These are phyloP conservation scores for Corythoichthys haematopterus DNA, from an alignment of 2,113 vertebrate genomes.

Conservation along the genomic window DNA sequence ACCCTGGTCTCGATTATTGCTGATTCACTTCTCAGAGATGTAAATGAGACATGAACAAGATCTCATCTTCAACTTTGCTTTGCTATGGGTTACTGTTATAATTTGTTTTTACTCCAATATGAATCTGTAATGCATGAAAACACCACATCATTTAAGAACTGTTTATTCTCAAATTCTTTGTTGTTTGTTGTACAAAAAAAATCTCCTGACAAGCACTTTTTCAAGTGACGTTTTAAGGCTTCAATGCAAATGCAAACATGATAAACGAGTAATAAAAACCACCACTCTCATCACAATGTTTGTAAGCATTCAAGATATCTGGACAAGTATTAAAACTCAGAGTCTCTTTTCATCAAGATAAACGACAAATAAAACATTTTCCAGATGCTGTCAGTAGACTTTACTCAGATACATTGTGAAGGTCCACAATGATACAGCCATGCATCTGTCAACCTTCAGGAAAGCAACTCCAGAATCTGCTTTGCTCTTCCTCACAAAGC, in stretches of 20 bases:
- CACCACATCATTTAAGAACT: slow-evolving; percentile 1
- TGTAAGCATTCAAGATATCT: slow-evolving; percentile 12
- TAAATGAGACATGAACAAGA: no score
- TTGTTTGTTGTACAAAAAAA: slow-evolving; percentile 18
- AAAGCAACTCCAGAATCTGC: slow-evolving; percentile 9
- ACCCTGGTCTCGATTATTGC: no score
- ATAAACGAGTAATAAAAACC: slow-evolving; percentile 25
- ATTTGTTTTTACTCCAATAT: background rate
- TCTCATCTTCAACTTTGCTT: no score
- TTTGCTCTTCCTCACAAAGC: background rate
- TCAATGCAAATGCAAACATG: slow-evolving; percentile 29
- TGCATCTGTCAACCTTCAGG: slow-evolving; percentile 35
- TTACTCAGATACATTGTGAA: slow-evolving; percentile 29
- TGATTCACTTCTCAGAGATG: no score
- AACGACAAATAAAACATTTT: slow-evolving; percentile 5
- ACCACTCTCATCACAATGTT: slow-evolving; percentile 12
- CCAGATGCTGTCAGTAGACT: slow-evolving; percentile 14
- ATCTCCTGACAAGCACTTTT: background rate
- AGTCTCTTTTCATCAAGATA: background rate
- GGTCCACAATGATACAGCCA: slow-evolving; percentile 37
- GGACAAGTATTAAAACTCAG: slow-evolving; percentile 24
- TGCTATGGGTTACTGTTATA: background rate
- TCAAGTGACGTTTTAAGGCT: slow-evolving; percentile 12
- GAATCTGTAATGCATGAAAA: background rate
- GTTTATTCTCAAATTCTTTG: slow-evolving; percentile 44